phyloP scores from a whole-genome alignment of 2,113 vertebrate genomes.

The Triplophysa tibetana region DNA sequence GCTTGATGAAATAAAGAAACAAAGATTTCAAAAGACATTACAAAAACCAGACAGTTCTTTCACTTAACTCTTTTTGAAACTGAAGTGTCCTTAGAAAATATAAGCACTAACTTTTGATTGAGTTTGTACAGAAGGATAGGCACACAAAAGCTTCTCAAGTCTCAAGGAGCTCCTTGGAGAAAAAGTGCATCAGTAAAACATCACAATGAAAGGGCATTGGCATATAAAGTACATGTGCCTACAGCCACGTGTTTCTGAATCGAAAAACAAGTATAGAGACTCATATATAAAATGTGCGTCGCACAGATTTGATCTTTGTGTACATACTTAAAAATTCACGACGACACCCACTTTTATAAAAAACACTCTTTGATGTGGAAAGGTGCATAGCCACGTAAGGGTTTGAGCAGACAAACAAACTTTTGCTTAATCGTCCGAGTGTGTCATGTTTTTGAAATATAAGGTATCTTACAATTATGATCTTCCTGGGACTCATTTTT shows the following conservation, averaged over 20 bases:
- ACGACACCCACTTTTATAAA: too few relatives aligned
- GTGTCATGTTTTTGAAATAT: too few relatives aligned
- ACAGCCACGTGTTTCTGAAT: constrained; percentile 30
- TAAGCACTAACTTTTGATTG: neutral
- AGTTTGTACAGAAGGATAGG: neutral
- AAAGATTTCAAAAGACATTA: neutral
- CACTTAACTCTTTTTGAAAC: neutral
- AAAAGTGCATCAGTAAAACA: constrained; percentile 15
- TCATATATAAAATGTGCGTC: too few relatives aligned
- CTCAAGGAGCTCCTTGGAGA: constrained; percentile 3
- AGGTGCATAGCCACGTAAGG: too few relatives aligned
- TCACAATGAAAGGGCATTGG: neutral
- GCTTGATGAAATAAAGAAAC: neutral
- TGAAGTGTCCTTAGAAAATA: constrained; percentile 10
- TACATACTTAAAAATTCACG: too few relatives aligned
- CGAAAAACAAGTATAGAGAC: constrained; percentile 15
- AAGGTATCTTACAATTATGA: too few relatives aligned
- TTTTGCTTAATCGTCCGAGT: too few relatives aligned
- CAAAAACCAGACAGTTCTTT: neutral
- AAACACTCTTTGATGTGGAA: too few relatives aligned
- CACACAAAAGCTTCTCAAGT: constrained; percentile 17
- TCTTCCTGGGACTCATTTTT: too few relatives aligned
- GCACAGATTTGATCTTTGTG: too few relatives aligned
- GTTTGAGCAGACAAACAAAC: too few relatives aligned
- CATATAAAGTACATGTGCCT: neutral